phyloP scores from a whole-genome alignment of 1,140 invertebrate species.

The Ladona fulva region DNA sequence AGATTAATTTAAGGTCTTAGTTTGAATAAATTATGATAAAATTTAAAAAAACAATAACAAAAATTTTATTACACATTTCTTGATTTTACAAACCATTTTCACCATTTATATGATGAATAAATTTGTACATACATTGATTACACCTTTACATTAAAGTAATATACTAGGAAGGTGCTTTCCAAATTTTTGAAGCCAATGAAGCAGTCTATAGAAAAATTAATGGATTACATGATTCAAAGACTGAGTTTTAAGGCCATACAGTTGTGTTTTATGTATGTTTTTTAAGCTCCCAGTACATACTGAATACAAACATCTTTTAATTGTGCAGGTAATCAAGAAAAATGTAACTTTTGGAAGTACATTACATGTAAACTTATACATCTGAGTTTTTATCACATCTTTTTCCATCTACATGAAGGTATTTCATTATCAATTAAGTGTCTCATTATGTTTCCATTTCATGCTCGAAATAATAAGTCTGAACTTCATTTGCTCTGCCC shows the following conservation, averaged over 20 bases:
- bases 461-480: neutral
- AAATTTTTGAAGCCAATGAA: neutral
- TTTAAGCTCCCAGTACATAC: neutral
- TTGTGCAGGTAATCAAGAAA: neutral
- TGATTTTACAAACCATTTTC: neutral
- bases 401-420: neutral
- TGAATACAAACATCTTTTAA: neutral
- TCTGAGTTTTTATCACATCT: slow-evolving; percentile 1
- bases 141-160: neutral
- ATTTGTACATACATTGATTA: neutral
- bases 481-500: neutral
- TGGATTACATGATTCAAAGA: neutral
- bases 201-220: neutral
- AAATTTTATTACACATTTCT: neutral
- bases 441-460: neutral
- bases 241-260: neutral
- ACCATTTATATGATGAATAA: neutral
- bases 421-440: neutral
- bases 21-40: neutral
- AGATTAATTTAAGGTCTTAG: too few species aligned
- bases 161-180: neutral
- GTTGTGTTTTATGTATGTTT: slow-evolving; percentile 2
- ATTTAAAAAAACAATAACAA: neutral
- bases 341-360: neutral
- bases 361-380: neutral